Percentiles rank a stretch among this genome's conserved stretches.
Conservation (phyloP, 2,888 invertebrate species). For the Nephrotoma appendiculata region DNA sequence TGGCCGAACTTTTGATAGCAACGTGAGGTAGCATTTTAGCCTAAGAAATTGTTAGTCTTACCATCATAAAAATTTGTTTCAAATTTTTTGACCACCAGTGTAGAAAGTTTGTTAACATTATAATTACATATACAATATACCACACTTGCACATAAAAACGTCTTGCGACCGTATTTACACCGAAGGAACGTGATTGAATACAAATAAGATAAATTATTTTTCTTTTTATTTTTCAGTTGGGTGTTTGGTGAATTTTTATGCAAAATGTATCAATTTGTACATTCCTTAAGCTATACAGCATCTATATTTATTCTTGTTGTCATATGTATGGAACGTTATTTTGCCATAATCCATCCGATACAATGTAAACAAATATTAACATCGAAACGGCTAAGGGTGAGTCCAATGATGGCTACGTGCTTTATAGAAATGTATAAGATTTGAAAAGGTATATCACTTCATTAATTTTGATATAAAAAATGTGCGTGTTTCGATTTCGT, state of each 20-base stretch:
- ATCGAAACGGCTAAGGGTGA: constrained; percentile 56
- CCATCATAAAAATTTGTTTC: no score
- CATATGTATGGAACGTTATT: constrained; percentile 73
- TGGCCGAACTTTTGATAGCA: no score
- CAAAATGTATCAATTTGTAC: constrained; percentile 82
- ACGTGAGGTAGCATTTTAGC: no score
- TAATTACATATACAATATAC: no score
- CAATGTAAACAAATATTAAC: constrained; percentile 73
- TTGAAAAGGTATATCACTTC: not conserved
- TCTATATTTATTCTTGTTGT: constrained; percentile 81
- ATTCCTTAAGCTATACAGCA: constrained; percentile 77
- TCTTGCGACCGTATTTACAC: no score
- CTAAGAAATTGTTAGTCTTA: no score
- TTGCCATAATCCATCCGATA: constrained; percentile 74
- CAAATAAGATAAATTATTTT: not conserved
- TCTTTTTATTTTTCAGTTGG: constrained; percentile 46
- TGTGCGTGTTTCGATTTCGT: not conserved
- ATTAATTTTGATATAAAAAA: no score
- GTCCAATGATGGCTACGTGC: constrained; percentile 20
- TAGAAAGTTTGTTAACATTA: no score
- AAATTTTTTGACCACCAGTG: no score
- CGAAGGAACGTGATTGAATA: not conserved
- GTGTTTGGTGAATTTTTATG: constrained; percentile 72
- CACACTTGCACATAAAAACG: no score
- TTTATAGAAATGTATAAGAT: not conserved